Evolutionary conservation across 2,113 vertebrate species (phyloP), one percentile per base, ranked within the genome.

Genomic region (Pteropus alecto): DNA sequence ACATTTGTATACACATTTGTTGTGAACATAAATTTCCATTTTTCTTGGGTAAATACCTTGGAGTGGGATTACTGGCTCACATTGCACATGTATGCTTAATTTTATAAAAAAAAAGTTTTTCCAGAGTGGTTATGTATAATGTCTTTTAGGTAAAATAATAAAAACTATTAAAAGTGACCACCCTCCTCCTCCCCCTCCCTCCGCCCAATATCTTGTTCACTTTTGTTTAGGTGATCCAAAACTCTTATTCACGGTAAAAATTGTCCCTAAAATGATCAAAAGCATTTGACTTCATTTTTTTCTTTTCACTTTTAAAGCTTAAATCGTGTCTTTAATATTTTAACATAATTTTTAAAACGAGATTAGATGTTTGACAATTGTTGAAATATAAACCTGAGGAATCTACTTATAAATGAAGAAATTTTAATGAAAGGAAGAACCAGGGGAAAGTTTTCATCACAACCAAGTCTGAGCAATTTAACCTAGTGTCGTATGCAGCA

Each of bases 341-440:
- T 92, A 97, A 95, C 16, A 87, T 54, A 71, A 89, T 95, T 98
- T 97, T 96, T 91, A 94, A 98, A 97, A 93, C 60, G 95, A 95
- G 98, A 97, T 97, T 96, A 95, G 43, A 70, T 58, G 85, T 48
- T 95, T 93, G 93, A 94, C 71, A 96, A 71, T 54, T 95, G 33
- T 78, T 97, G 54, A 96, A 89, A 87, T 2, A 85, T 16, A 96
- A 82, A 95, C 60, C 58, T 16, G 0, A 98, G 11, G 43, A 97
- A 93, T 73, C 58, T 96, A 81, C 54, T 68, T 94, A 70, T 76
- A 97, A 81, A 89, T 41, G 19, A 97, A n/a, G 87, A 97, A 91
- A 91, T 41, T 91, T 98, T 74, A 94, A 94, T 35, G 51, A 92
- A 88, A 77, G 3, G 41, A 41, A 96, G 97, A 98, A 90, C 33